Evolutionary conservation across 2,797 vertebrate species (phyloP).

Genomic region (Heteromormyrus szaboi): DNA sequence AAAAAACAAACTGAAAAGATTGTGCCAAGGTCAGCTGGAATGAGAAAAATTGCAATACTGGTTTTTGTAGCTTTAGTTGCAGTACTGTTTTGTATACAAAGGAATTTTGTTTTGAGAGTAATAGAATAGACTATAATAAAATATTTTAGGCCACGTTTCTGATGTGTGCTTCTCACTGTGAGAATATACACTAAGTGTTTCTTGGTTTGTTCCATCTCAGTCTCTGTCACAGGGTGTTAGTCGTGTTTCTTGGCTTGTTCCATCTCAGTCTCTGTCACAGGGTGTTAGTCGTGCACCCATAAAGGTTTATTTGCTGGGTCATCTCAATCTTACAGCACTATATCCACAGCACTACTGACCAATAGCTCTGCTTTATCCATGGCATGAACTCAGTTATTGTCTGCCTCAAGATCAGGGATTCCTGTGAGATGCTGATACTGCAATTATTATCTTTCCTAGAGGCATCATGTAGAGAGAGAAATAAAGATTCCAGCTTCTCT

Average conservation of each 20-base stretch:
- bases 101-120: background rate
- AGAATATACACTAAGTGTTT: background rate
- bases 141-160: background rate
- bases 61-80: background rate
- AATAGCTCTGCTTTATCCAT: background rate
- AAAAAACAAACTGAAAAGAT: background rate
- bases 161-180: background rate
- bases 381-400: background rate
- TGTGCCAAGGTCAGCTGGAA: background rate
- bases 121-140: background rate
- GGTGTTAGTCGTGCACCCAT: background rate
- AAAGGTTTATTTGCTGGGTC: background rate
- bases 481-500: background rate
- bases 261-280: background rate
- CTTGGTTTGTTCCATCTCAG: background rate
- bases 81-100: conserved; percentile 14
- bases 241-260: background rate
- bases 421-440: background rate
- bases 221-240: background rate
- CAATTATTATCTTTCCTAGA: background rate
- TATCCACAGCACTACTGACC: background rate
- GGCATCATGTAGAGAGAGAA: background rate
- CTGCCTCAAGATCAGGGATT: background rate
- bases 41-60: background rate
- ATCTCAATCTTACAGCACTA: background rate